Percentiles rank a stretch among this genome's conserved stretches.
These are phyloP conservation scores for Platyura marginata DNA, from an alignment of 1,140 invertebrate species.

Conservation along the genomic window DNA sequence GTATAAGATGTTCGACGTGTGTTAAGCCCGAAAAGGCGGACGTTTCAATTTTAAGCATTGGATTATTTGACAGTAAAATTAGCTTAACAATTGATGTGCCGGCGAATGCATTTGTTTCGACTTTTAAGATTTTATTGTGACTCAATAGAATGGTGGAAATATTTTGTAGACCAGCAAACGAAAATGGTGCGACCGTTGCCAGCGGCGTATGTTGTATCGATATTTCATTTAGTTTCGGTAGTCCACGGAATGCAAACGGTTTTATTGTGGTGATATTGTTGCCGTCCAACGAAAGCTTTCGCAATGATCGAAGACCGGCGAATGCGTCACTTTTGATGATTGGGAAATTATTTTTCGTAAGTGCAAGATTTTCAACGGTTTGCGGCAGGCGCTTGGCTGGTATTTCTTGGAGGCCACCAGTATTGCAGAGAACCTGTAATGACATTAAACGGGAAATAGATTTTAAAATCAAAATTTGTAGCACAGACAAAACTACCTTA, in stretches of 20 bases:
- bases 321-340: slow-evolving; percentile 63
- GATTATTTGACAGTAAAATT: slow-evolving; percentile 58
- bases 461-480: too few species aligned
- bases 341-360: slow-evolving; percentile 62
- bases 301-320: slow-evolving; percentile 42
- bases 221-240: slow-evolving; percentile 50
- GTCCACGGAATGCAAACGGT: slow-evolving; percentile 62
- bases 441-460: too few species aligned
- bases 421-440: slow-evolving; percentile 78
- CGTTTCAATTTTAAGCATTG: slow-evolving; percentile 47
- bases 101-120: slow-evolving; percentile 63
- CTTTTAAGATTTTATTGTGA: slow-evolving; percentile 57
- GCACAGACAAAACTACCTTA: too few species aligned
- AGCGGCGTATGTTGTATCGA: slow-evolving; percentile 67
- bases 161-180: slow-evolving; percentile 66
- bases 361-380: slow-evolving; percentile 57
- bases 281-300: slow-evolving; percentile 55
- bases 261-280: slow-evolving; percentile 64
- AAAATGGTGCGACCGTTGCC: slow-evolving; percentile 51
- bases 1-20: slow-evolving; percentile 51
- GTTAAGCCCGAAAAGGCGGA: slow-evolving; percentile 63
- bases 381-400: slow-evolving; percentile 47
- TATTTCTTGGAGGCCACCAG: slow-evolving; percentile 55
- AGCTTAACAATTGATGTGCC: slow-evolving; percentile 61
- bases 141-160: slow-evolving; percentile 51